phyloP scores from a whole-genome alignment of 2,113 vertebrate species.

The Neogobius melanostomus region DNA sequence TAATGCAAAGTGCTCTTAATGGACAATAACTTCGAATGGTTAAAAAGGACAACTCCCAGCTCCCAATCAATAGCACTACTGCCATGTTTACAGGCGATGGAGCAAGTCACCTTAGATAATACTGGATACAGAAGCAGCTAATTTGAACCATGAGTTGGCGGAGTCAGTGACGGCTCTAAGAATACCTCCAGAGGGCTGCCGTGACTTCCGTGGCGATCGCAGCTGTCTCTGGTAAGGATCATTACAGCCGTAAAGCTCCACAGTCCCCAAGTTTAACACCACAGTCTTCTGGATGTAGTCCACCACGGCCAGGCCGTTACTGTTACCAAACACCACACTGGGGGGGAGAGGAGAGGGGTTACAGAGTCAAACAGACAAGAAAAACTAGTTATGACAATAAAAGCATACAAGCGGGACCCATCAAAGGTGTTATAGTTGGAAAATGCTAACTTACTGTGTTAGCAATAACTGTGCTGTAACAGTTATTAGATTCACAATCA shows the following conservation, averaged over 20 bases:
- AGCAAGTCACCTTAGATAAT: background rate
- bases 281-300: slow-evolving; percentile 98
- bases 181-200: slow-evolving; percentile 95
- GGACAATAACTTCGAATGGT: no score
- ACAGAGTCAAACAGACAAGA: background rate
- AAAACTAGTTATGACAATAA: background rate
- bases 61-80: background rate
- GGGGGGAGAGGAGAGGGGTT: background rate
- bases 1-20: no score
- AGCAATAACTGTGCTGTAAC: no score
- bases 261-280: slow-evolving; percentile 89
- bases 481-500: no score
- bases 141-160: background rate
- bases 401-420: background rate
- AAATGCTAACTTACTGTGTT: background rate
- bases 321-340: slow-evolving; percentile 94
- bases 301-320: slow-evolving; percentile 93
- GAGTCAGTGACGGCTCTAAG: slow-evolving; percentile 3
- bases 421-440: background rate
- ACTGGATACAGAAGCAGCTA: background rate
- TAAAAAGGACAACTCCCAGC: no score
- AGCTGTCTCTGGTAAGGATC: slow-evolving; percentile 97
- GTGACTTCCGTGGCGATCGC: slow-evolving; percentile 91
- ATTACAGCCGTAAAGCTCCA: slow-evolving; percentile 92
- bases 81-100: background rate